Base-by-base conservation (phyloP, 2,888 invertebrate genomes). In the Drosophila infuscata region DNA sequence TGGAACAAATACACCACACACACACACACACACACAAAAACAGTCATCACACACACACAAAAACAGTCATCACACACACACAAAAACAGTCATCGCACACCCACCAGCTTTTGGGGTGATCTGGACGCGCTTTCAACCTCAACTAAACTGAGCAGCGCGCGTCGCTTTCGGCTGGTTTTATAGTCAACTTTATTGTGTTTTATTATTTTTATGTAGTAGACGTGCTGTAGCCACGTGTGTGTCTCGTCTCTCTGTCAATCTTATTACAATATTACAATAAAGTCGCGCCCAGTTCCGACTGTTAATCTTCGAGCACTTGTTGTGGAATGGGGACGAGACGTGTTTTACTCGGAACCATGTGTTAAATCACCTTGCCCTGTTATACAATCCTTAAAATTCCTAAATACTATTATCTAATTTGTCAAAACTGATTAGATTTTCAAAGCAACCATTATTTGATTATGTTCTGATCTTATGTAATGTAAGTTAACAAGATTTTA, bases 161-260 rank as follows among this genome's bases (percentile, higher is more conserved):
- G 71, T 77, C 65, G 67, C 59, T 77, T 74, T 72, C 72, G 62
- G 68, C 59, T 62, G 58, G 71, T 73, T 89, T 81, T 89, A 85
- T 85, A 89, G 75, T 58, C 70, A 76, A 81, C 62, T 83, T 74
- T 75, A 36, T n/a, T 72, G 56, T 65, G 38, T 66, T 60, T 56
- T 56, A 63, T 59, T 60, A 43, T 30, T 41, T 54, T 49, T 43
- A 53, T 61, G 41, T 67, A 2, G 25, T 46, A 25, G 46, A 25
- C 53, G 63, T 51, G 52, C 20, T 52, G 32, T 61, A 32, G 49
- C 20, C 43, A 53, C 67, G 29, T 30, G 32, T 38, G 43, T n/a
- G 15, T 38, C 33, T 58, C 59, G 66, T 48, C 38, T 54, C 29
- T 52, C 32, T 64, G 76, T 67, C 49, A 49, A 74, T 64, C 51